Percentiles rank a stretch among this genome's conserved stretches.
These are phyloP conservation scores for Sciurus carolinensis DNA, from an alignment of 2,797 vertebrate genomes.

Conservation along the genomic window DNA sequence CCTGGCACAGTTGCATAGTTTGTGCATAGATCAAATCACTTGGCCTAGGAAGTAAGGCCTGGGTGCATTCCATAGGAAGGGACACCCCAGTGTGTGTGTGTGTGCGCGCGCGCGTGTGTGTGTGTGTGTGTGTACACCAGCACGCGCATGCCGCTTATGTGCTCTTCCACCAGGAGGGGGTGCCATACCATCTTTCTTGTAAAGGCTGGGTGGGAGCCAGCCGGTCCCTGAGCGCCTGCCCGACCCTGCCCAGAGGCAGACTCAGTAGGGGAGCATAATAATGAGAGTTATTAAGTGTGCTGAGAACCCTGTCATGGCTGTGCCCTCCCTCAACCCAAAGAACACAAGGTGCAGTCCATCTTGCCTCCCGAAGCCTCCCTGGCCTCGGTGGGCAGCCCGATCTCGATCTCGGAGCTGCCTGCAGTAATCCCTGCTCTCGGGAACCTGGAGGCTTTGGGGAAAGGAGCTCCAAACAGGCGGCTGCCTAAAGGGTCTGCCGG, in stretches of 20 bases:
- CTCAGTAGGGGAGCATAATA: neutral
- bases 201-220: neutral
- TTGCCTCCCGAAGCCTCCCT: neutral
- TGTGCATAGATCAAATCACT: neutral
- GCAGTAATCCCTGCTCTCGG: neutral
- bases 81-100: neutral
- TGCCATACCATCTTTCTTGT: neutral
- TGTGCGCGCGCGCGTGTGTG: too few relatives aligned
- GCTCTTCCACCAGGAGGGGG: neutral
- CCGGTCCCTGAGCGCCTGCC: fast-evolving
- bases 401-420: neutral
- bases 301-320: neutral
- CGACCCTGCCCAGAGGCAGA: neutral
- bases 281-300: neutral
- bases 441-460: neutral
- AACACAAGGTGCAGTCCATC: neutral
- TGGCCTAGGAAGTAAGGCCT: neutral
- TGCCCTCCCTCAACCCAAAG: conserved; percentile 10
- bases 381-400: neutral
- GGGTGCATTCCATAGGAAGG: neutral
- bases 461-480: too few relatives aligned
- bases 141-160: too few relatives aligned
- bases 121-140: too few relatives aligned
- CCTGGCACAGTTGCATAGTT: neutral
- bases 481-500: too few relatives aligned